Percentiles rank a stretch among this genome's conserved stretches.
These are phyloP conservation scores for Atrichornis clamosus DNA, from an alignment of 2,113 vertebrate genomes.

Conservation along the genomic window DNA sequence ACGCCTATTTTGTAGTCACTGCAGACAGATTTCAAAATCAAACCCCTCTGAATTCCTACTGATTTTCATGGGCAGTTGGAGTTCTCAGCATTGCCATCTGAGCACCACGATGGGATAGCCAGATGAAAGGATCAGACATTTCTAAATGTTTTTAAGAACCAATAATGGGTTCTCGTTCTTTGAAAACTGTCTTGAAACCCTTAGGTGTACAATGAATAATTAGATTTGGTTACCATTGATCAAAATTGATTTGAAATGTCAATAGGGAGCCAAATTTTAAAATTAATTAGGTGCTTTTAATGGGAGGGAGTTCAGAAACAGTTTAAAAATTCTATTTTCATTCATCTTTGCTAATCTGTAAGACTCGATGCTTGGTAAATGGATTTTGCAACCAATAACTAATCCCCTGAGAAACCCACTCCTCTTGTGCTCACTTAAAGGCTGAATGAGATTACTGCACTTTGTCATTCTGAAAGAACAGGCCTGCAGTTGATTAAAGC, in stretches of 20 bases:
- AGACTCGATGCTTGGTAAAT: background rate
- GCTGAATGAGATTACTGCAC: background rate
- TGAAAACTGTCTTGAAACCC: background rate
- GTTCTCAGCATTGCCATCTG: background rate
- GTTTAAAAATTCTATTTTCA: background rate
- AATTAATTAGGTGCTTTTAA: background rate
- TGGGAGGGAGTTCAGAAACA: background rate
- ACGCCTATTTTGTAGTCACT: background rate
- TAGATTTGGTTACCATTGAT: background rate
- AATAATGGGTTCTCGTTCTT: background rate
- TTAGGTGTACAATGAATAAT: background rate
- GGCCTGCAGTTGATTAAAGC: background rate
- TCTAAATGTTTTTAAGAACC: background rate
- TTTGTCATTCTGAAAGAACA: background rate
- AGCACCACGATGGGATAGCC: background rate
- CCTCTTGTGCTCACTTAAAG: constrained; percentile 3
- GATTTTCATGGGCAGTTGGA: background rate
- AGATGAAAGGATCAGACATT: background rate
- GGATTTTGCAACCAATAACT: background rate
- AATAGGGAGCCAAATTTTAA: background rate
- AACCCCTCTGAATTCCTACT: background rate
- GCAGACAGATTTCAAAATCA: background rate
- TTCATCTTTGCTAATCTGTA: background rate
- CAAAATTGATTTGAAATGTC: background rate
- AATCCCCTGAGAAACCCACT: background rate